Evolutionary conservation across 2,113 vertebrate genomes (phyloP).

Genomic region (Oreochromis aureus): DNA sequence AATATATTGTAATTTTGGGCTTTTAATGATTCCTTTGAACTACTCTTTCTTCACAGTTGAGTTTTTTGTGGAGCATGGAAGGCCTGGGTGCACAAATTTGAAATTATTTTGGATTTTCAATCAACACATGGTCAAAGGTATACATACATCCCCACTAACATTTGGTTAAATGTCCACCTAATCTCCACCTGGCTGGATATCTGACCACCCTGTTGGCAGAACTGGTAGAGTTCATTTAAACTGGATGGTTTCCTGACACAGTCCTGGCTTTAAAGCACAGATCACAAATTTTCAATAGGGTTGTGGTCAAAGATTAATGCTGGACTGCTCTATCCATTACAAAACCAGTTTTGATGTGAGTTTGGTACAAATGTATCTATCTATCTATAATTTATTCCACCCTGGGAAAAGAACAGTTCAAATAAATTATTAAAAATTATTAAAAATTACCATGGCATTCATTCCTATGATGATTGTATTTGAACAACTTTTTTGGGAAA

Average conservation of each 20-base stretch:
- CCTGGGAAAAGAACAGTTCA: background rate
- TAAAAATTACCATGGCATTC: background rate
- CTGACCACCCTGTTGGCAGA: background rate
- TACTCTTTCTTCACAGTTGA: background rate
- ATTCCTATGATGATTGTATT: background rate
- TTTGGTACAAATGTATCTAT: background rate
- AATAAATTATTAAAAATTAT: background rate
- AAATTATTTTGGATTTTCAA: background rate
- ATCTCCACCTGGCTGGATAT: background rate
- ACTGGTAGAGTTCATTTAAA: background rate
- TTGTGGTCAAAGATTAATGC: background rate
- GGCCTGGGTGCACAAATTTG: background rate
- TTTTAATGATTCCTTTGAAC: background rate
- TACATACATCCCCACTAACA: background rate
- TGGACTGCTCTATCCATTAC: background rate
- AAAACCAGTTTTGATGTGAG: background rate
- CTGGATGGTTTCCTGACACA: background rate
- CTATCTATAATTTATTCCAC: background rate
- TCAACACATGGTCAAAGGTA: background rate
- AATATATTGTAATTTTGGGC: background rate
- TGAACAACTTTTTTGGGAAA: background rate
- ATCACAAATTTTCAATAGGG: background rate
- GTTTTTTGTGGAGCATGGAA: background rate
- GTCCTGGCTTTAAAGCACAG: background rate
- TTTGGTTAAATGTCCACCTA: background rate